Evolutionary conservation across 2,113 vertebrate species (phyloP).

Genomic region (Probosciger aterrimus): DNA sequence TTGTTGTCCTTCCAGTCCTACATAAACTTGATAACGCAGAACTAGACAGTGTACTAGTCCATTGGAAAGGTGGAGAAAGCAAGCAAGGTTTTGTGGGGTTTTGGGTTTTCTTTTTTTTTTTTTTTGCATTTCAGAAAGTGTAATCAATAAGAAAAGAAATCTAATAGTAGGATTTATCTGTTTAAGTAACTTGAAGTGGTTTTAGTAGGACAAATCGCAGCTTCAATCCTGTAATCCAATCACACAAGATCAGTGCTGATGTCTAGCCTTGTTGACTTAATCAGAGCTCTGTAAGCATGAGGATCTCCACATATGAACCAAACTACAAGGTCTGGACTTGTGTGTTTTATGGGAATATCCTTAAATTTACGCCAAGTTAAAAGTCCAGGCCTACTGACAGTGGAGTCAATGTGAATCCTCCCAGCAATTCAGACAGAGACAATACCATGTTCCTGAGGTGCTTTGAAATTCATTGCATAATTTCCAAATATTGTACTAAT

Average conservation of each 20-base stretch:
- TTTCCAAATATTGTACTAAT: background rate
- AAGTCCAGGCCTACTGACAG: background rate
- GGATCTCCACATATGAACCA: background rate
- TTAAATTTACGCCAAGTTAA: background rate
- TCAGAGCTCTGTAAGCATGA: background rate
- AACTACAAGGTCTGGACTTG: background rate
- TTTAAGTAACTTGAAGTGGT: conserved; percentile 1
- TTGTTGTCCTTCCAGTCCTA: background rate
- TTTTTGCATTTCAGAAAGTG: background rate
- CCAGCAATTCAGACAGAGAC: background rate
- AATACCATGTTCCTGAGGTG: background rate
- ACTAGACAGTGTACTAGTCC: background rate
- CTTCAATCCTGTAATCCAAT: conserved; percentile 32
- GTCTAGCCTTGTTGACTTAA: background rate
- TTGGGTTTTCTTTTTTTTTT: accelerated
- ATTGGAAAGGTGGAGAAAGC: background rate
- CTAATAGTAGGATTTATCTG: conserved; percentile 4
- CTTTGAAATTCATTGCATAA: background rate
- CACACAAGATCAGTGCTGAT: background rate
- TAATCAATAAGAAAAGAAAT: conserved; percentile 6
- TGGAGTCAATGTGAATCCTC: background rate
- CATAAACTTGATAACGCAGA: background rate
- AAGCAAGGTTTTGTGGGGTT: accelerated
- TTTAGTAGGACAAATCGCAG: conserved; percentile 15
- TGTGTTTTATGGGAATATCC: background rate